These are phyloP conservation scores for Drosophila takahashii DNA, from an alignment of 1,140 invertebrate species.

Conservation along the genomic window DNA sequence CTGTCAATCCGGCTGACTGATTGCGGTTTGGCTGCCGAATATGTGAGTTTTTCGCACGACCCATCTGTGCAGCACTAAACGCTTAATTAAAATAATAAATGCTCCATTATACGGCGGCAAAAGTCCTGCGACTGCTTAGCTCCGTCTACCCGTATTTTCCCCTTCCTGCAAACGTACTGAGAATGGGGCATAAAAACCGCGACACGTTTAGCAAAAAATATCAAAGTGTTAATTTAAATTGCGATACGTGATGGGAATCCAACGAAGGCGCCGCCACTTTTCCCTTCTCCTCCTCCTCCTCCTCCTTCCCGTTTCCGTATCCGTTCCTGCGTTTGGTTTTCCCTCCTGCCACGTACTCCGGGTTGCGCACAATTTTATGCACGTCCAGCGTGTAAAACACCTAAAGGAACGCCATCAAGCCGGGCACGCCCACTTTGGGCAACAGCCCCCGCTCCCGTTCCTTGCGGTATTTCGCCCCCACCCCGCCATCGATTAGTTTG, in stretches of 20 bases:
- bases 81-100: constrained; percentile 76
- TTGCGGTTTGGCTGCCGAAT: constrained; percentile 6
- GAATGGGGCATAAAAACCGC: constrained; percentile 60
- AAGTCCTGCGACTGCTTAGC: constrained; percentile 16
- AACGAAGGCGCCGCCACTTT: constrained; percentile 14
- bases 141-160: neutral
- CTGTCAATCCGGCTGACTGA: constrained; percentile 3
- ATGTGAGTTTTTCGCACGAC: constrained; percentile 13
- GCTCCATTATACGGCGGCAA: constrained; percentile 35
- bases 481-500: constrained; percentile 76
- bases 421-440: constrained; percentile 27
- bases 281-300: neutral
- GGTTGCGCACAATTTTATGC: constrained; percentile 75
- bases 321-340: constrained; percentile 16
- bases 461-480: constrained; percentile 31
- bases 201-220: constrained; percentile 75
- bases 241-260: constrained; percentile 74
- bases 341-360: constrained; percentile 55
- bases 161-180: constrained; percentile 1
- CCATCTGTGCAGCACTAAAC: constrained; percentile 30
- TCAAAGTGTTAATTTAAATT: constrained; percentile 83
- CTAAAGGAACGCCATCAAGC: constrained; percentile 66
- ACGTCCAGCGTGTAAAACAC: constrained; percentile 82
- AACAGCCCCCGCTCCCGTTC: constrained; percentile 17
- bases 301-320: neutral